Evolutionary conservation across 2,888 invertebrate genomes (phyloP).

Genomic region (Nycteola revayana): DNA sequence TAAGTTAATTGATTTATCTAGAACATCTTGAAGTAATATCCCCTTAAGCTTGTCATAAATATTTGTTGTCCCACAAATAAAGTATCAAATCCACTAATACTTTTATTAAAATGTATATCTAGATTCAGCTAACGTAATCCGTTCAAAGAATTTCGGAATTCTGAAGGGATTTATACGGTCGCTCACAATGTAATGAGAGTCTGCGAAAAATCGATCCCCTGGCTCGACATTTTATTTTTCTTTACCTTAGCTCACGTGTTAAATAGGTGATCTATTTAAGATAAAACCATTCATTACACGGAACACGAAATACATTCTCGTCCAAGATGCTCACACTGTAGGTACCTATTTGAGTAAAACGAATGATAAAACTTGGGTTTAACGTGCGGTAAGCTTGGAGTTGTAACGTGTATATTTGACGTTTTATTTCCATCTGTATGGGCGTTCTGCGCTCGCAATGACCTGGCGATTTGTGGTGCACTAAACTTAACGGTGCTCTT

Average conservation of each 20-base stretch:
- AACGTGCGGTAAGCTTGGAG: conserved; percentile 39
- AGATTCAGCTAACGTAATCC: conserved; percentile 17
- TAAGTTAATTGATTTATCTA: no score
- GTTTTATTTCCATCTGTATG: conserved; percentile 48
- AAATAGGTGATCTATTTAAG: conserved; percentile 36
- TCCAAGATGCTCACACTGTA: background rate
- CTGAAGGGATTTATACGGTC: conserved; percentile 27
- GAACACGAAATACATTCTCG: conserved; percentile 31
- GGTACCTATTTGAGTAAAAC: conserved; percentile 28
- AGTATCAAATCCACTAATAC: conserved; percentile 8
- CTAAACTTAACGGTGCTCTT: conserved; percentile 63
- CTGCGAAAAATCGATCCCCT: conserved; percentile 26
- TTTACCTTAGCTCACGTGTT: conserved; percentile 24
- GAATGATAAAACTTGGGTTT: conserved; percentile 47
- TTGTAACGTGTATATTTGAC: conserved; percentile 22
- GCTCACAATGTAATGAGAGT: conserved; percentile 28
- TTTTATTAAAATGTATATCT: conserved; percentile 20
- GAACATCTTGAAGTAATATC: background rate
- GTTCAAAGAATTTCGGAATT: conserved; percentile 27
- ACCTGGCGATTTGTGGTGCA: conserved; percentile 59
- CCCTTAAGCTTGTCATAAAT: conserved; percentile 2
- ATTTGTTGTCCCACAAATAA: conserved; percentile 1
- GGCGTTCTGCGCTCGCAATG: conserved; percentile 46
- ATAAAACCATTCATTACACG: conserved; percentile 38
- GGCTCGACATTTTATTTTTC: conserved; percentile 29